phyloP scores from a whole-genome alignment of 2,888 invertebrate genomes.

The Galeruca laticollis region DNA sequence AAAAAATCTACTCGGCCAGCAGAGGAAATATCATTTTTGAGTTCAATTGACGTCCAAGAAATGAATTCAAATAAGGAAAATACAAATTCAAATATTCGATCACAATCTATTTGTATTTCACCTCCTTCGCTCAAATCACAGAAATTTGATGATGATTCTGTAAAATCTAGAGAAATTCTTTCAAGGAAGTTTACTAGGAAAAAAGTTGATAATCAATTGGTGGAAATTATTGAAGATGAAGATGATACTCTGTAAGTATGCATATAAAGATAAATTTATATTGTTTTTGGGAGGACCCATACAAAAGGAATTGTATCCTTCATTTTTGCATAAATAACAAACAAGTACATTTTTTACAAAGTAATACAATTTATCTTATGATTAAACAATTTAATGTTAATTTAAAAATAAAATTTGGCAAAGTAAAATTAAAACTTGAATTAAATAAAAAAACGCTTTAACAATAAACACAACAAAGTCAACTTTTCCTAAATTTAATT shows the following conservation, averaged over 20 bases:
- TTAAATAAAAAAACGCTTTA: no score
- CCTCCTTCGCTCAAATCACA: slow-evolving; percentile 2
- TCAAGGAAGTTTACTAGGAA: slow-evolving; percentile 25
- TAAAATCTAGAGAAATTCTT: slow-evolving; percentile 24
- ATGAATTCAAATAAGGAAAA: slow-evolving; percentile 18
- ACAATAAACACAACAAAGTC: no score
- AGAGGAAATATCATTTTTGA: slow-evolving; percentile 34
- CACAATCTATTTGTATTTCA: not conserved
- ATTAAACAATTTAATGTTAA: no score
- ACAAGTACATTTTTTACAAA: no score
- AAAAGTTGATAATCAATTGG: slow-evolving; percentile 2
- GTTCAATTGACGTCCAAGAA: slow-evolving; percentile 36
- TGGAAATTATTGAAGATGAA: not conserved
- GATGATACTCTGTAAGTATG: not conserved
- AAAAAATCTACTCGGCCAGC: not conserved
- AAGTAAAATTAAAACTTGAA: no score
- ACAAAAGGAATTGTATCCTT: no score
- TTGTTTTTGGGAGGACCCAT: not conserved
- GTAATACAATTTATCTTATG: no score
- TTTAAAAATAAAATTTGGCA: no score
- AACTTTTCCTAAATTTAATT: no score
- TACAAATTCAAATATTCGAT: not conserved
- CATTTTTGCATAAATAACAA: no score
- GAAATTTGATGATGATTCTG: slow-evolving; percentile 15
- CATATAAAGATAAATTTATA: not conserved